These are phyloP conservation scores for Leptopilina myrica DNA, from an alignment of 2,888 invertebrate species.

Conservation along the genomic window DNA sequence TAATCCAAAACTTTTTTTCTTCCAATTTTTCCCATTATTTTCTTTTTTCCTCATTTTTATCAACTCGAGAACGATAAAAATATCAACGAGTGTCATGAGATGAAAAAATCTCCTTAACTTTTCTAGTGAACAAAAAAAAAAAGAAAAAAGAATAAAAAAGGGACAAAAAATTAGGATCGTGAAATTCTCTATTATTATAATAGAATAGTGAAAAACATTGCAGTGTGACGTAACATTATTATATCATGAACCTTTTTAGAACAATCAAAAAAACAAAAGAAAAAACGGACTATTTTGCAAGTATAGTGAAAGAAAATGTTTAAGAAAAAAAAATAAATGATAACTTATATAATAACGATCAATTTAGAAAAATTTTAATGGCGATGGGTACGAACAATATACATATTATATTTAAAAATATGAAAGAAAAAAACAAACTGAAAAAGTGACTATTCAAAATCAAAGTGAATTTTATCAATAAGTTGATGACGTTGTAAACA, in stretches of 20 bases:
- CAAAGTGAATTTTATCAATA: conserved; percentile 6
- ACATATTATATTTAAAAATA: no score
- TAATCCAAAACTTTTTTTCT: background rate
- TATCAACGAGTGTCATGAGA: background rate
- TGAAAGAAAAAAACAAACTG: background rate
- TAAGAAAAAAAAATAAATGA: background rate
- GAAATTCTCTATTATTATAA: background rate
- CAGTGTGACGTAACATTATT: conserved; percentile 17
- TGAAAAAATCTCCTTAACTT: background rate
- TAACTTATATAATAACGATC: background rate
- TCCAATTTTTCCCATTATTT: background rate
- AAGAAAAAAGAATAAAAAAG: no score
- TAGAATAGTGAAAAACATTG: conserved; percentile 26
- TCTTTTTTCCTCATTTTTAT: background rate
- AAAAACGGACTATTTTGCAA: background rate
- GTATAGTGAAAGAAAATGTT: background rate
- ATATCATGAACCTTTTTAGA: conserved; percentile 15
- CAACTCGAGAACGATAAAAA: background rate
- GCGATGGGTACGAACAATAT: conserved; percentile 23
- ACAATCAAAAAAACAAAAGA: background rate
- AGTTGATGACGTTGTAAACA: background rate
- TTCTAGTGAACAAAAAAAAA: background rate
- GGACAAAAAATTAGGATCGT: background rate
- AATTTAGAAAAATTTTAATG: conserved; percentile 9
- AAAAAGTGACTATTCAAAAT: conserved; percentile 15